These are phyloP conservation scores for Drosophila paranaensis DNA, from an alignment of 2,888 invertebrate species.

Conservation along the genomic window DNA sequence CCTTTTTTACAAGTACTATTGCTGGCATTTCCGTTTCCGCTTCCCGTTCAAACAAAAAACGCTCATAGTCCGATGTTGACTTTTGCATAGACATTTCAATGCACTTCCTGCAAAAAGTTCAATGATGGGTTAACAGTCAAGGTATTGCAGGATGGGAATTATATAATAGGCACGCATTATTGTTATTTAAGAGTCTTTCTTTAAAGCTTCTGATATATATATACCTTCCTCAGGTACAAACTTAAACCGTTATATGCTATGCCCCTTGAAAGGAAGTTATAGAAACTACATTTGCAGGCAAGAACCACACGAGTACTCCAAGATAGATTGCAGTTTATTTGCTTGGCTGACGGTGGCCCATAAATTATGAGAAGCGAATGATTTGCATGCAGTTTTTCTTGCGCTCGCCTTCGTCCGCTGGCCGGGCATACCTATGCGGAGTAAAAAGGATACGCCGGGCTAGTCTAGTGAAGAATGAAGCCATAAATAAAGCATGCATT, in stretches of 20 bases:
- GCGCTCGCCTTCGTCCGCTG: slow-evolving; percentile 36
- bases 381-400: slow-evolving; percentile 74
- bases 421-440: slow-evolving; percentile 13
- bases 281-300: slow-evolving; percentile 8
- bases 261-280: slow-evolving; percentile 5
- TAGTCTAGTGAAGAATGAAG: slow-evolving; percentile 16
- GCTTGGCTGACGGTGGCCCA: slow-evolving; percentile 49
- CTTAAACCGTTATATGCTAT: background rate
- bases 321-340: slow-evolving; percentile 75
- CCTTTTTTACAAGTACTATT: slow-evolving; percentile 27
- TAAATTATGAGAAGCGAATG: slow-evolving; percentile 75
- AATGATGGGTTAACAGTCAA: slow-evolving; percentile 2
- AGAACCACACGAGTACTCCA: slow-evolving; percentile 13
- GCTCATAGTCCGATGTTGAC: slow-evolving; percentile 32
- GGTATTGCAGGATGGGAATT: background rate
- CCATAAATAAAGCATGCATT: slow-evolving; percentile 33
- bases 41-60: slow-evolving; percentile 19
- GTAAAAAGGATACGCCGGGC: slow-evolving; percentile 9
- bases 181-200: background rate
- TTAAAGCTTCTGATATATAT: background rate
- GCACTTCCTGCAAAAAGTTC: slow-evolving; percentile 24
- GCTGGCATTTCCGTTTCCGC: slow-evolving; percentile 72
- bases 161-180: background rate
- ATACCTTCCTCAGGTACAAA: background rate
- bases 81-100: slow-evolving; percentile 27